Conservation (phyloP, 2,888 invertebrate genomes). For the Limenitis camilla region DNA sequence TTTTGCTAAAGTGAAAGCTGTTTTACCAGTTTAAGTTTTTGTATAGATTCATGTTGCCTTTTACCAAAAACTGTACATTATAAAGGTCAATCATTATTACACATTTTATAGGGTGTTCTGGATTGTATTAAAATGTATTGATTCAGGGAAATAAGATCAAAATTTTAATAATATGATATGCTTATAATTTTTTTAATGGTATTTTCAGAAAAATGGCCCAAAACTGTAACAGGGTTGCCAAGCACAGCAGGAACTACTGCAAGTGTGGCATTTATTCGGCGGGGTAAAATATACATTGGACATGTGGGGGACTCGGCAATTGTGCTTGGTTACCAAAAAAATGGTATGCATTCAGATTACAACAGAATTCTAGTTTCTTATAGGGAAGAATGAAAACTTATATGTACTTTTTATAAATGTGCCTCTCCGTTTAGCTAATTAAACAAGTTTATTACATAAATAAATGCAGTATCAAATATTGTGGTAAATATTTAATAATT, state of each 20-base stretch:
- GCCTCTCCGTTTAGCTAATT: too few species aligned
- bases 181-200: background rate
- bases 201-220: conserved; percentile 92
- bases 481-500: too few species aligned
- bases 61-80: conserved; percentile 39
- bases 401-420: too few species aligned
- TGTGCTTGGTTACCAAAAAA: conserved; percentile 86
- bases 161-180: background rate
- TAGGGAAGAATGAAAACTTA: too few species aligned
- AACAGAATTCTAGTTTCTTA: too few species aligned
- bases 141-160: background rate
- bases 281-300: conserved; percentile 95
- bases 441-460: too few species aligned
- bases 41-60: conserved; percentile 44
- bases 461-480: too few species aligned
- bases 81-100: conserved; percentile 35
- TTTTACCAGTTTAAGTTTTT: conserved; percentile 55
- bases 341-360: too few species aligned
- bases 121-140: background rate
- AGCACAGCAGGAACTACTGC: conserved; percentile 99
- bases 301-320: conserved; percentile 99
- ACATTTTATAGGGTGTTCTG: background rate
- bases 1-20: conserved; percentile 63
- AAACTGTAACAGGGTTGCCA: conserved; percentile 93
- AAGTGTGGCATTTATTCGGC: conserved; percentile 94